phyloP scores from a whole-genome alignment of 2,888 invertebrate genomes.

The Lycophotia porphyrea region DNA sequence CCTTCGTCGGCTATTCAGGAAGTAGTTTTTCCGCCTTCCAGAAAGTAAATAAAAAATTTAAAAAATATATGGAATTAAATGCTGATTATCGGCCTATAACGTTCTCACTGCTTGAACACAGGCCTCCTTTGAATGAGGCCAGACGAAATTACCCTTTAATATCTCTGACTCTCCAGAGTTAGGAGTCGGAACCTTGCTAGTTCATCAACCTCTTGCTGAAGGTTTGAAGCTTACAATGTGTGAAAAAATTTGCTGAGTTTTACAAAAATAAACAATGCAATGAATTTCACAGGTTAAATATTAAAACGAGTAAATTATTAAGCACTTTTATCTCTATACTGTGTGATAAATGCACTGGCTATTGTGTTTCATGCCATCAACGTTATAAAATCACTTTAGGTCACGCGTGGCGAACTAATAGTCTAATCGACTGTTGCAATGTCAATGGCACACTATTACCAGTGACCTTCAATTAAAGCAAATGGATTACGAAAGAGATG shows the following conservation, averaged over 20 bases:
- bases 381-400: slow-evolving; percentile 45
- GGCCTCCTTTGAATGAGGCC: not conserved
- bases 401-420: slow-evolving; percentile 50
- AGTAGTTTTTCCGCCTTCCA: not conserved
- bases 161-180: not conserved
- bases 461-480: slow-evolving; percentile 30
- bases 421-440: slow-evolving; percentile 38
- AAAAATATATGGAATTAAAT: not conserved
- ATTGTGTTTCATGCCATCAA: slow-evolving; percentile 51
- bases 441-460: slow-evolving; percentile 51
- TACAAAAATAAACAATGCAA: slow-evolving; percentile 30
- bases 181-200: not conserved
- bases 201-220: slow-evolving; percentile 5
- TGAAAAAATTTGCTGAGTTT: slow-evolving; percentile 13
- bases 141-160: not conserved
- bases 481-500: not conserved
- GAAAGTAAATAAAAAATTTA: not conserved
- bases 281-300: slow-evolving; percentile 23
- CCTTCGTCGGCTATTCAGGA: slow-evolving; percentile 6
- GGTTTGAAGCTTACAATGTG: slow-evolving; percentile 7
- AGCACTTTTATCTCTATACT: slow-evolving; percentile 20
- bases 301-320: slow-evolving; percentile 17
- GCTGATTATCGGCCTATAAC: not conserved
- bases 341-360: slow-evolving; percentile 45
- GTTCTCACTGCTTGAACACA: not conserved